phyloP scores from a whole-genome alignment of 2,888 invertebrate genomes.

The Euclidia mi region DNA sequence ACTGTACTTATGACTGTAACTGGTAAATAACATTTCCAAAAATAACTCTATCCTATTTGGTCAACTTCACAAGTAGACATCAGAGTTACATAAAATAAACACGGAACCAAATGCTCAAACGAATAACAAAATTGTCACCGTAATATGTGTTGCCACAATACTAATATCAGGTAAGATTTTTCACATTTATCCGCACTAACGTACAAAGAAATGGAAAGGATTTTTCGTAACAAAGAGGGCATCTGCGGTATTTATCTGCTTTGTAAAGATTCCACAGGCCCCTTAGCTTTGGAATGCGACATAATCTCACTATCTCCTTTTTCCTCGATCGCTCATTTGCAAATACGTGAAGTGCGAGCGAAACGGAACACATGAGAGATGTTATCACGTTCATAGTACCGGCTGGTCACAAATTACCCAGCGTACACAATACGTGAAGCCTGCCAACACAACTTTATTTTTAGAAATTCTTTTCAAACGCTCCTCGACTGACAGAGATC shows the following conservation, averaged over 20 bases:
- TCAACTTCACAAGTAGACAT: too few species aligned
- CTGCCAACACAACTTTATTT: conserved; percentile 45
- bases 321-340: conserved; percentile 50
- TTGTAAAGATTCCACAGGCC: conserved; percentile 58
- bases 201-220: conserved; percentile 62
- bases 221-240: conserved; percentile 67
- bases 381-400: conserved; percentile 36
- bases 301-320: conserved; percentile 42
- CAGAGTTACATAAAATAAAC: too few species aligned
- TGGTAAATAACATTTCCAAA: too few species aligned
- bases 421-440: conserved; percentile 45
- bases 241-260: conserved; percentile 70
- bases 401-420: conserved; percentile 56
- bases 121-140: background rate
- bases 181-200: conserved; percentile 30
- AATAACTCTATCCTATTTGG: too few species aligned
- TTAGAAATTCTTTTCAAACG: conserved; percentile 41
- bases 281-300: conserved; percentile 50
- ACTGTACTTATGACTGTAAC: too few species aligned
- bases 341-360: conserved; percentile 51
- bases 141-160: background rate
- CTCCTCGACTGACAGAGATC: conserved; percentile 37
- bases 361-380: conserved; percentile 26
- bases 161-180: conserved; percentile 23
- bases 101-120: too few species aligned